A percentile compares a stretch with the other conserved stretches of the same genome.
Evolutionary conservation across 1,140 invertebrate species (phyloP).

Genomic region (Ladona fulva): DNA sequence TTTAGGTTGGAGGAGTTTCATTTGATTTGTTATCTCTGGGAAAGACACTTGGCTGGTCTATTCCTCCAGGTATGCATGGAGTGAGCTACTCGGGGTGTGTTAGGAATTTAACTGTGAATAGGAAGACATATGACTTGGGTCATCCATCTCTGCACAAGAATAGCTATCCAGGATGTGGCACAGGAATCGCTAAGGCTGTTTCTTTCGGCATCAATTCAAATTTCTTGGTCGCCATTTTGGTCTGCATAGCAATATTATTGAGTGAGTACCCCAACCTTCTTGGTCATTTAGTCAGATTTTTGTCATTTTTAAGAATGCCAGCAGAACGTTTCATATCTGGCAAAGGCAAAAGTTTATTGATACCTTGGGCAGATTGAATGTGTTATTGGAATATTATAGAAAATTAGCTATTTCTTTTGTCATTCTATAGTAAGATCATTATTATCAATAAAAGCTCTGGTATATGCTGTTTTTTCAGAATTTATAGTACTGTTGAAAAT

Average conservation of each 20-base stretch:
- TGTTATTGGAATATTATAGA: too few species aligned
- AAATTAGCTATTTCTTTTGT: too few species aligned
- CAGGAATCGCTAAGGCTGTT: slow-evolving; percentile 57
- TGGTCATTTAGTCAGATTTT: too few species aligned
- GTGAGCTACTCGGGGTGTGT: slow-evolving; percentile 75
- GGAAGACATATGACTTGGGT: slow-evolving; percentile 59
- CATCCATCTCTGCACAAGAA: slow-evolving; percentile 56
- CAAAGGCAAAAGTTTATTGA: too few species aligned
- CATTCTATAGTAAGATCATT: too few species aligned
- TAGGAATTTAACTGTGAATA: slow-evolving; percentile 72
- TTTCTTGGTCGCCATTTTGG: slow-evolving; percentile 73
- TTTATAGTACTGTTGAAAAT: too few species aligned
- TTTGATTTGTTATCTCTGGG: slow-evolving; percentile 50
- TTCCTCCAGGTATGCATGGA: slow-evolving; percentile 45
- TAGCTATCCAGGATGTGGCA: slow-evolving; percentile 57
- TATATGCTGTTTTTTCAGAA: too few species aligned
- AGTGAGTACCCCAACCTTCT: slow-evolving; percentile 41
- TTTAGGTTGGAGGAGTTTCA: slow-evolving; percentile 59
- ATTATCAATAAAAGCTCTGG: too few species aligned
- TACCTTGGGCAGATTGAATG: too few species aligned
- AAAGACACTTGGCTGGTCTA: slow-evolving; percentile 50
- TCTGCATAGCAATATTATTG: slow-evolving; percentile 65
- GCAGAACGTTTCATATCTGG: too few species aligned
- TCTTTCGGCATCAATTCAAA: slow-evolving; percentile 73
- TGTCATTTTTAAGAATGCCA: too few species aligned